A percentile compares a stretch with the other conserved stretches of the same genome.
Conservation (phyloP, 1,140 invertebrate species). For the Pollicipes pollicipes region DNA sequence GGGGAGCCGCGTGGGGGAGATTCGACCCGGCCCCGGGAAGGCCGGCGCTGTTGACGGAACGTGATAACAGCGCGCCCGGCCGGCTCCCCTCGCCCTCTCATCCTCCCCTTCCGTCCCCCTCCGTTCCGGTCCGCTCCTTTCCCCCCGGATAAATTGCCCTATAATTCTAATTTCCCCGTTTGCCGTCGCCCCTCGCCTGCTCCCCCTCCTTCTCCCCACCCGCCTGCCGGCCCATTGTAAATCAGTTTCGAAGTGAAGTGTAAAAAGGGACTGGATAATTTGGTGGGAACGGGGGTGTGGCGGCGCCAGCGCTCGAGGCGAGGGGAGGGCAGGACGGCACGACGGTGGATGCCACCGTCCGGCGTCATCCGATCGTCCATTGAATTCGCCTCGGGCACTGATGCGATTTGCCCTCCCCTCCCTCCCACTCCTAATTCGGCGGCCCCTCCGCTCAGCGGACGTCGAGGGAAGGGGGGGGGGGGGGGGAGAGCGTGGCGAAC, state of each 20-base stretch:
- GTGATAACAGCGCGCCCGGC: not conserved
- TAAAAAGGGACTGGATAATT: not conserved
- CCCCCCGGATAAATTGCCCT: not conserved
- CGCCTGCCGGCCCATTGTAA: constrained; percentile 4
- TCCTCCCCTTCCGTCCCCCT: not conserved
- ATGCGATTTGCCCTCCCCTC: not conserved
- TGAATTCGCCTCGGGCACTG: not conserved
- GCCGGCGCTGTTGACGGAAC: not conserved
- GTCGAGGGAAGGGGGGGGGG: not conserved
- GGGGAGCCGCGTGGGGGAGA: not conserved
- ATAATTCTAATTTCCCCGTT: constrained; percentile 5
- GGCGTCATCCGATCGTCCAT: not conserved
- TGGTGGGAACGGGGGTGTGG: not conserved
- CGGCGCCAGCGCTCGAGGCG: too few species aligned
- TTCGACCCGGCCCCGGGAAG: not conserved
- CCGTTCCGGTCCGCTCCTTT: too few species aligned
- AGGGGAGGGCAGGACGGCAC: too few species aligned
- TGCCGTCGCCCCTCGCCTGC: constrained; percentile 15
- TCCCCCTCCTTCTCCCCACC: constrained; percentile 1
- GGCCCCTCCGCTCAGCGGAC: not conserved
- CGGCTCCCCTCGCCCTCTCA: not conserved
- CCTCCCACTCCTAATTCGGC: not conserved
- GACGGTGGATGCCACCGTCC: too few species aligned
- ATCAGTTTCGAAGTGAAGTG: not conserved
- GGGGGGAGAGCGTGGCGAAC: not conserved